Conservation (phyloP, 2,797 vertebrate species). For the Myotis planiceps region DNA sequence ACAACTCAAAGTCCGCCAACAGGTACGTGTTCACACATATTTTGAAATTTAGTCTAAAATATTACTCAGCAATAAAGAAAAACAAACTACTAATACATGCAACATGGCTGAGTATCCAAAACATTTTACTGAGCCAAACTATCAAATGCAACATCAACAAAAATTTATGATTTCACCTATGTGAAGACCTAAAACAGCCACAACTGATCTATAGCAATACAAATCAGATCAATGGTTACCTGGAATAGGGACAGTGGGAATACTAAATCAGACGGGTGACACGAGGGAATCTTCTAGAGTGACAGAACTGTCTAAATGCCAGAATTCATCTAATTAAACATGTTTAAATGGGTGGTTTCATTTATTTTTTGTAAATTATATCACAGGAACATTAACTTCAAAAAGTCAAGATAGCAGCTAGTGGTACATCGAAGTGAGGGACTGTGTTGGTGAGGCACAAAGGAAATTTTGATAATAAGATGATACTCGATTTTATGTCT, state of each 20-base stretch:
- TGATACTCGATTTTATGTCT: neutral
- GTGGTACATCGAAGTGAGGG: neutral
- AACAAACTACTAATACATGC: neutral
- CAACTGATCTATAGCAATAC: neutral
- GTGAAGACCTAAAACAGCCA: neutral
- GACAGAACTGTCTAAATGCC: neutral
- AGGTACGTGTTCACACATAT: neutral
- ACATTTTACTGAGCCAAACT: neutral
- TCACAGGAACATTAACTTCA: neutral
- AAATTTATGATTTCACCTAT: neutral
- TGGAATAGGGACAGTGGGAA: neutral
- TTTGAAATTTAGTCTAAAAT: neutral
- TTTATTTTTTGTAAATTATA: neutral
- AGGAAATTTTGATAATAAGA: neutral
- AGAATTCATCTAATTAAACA: neutral
- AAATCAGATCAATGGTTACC: neutral
- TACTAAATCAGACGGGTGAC: neutral
- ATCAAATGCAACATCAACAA: neutral
- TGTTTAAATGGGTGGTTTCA: neutral
- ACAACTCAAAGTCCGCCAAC: neutral
- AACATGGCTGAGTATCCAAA: neutral
- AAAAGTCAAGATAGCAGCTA: neutral
- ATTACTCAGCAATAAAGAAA: neutral
- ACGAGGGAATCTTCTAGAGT: neutral
- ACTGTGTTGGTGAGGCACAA: neutral